Percentiles rank a stretch among this genome's conserved stretches.
Conservation (phyloP, 1,140 invertebrate genomes). For the Drosophila guanche region DNA sequence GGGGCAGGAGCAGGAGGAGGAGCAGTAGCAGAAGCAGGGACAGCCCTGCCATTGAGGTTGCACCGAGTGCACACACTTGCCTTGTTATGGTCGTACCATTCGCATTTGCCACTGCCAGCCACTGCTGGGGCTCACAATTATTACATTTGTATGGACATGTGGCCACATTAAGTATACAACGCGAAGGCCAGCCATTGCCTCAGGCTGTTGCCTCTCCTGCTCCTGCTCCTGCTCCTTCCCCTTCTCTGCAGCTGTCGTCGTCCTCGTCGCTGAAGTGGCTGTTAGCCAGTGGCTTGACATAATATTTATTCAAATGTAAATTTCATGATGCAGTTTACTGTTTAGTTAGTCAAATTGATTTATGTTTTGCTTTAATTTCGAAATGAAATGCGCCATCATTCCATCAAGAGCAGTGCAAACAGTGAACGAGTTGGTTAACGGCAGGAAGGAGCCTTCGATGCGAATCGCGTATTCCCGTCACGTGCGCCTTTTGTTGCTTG, state of each 20-base stretch:
- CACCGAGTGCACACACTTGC: conserved; percentile 50
- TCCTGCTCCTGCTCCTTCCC: background rate
- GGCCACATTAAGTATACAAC: conserved; percentile 73
- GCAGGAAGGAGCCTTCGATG: background rate
- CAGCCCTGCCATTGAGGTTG: conserved; percentile 67
- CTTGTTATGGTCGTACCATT: conserved; percentile 9
- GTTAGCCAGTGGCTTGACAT: conserved; percentile 50
- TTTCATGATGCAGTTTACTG: conserved; percentile 40
- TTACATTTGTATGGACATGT: conserved; percentile 76
- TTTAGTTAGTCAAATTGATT: conserved; percentile 74
- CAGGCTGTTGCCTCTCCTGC: conserved; percentile 30
- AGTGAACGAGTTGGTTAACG: conserved; percentile 12
- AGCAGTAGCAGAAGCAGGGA: conserved; percentile 1
- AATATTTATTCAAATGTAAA: conserved; percentile 72
- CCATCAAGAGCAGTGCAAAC: conserved; percentile 43
- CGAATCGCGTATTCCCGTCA: conserved; percentile 40
- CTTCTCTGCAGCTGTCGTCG: conserved; percentile 3
- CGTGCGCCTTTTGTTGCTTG: conserved; percentile 54
- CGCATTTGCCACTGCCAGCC: conserved; percentile 5
- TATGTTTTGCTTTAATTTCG: conserved; percentile 66
- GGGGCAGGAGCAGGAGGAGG: conserved; percentile 18
- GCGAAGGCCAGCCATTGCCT: conserved; percentile 55
- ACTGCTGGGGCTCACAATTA: conserved; percentile 57
- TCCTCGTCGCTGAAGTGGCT: conserved; percentile 28
- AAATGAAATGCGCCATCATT: conserved; percentile 52